Evolutionary conservation across 1,140 invertebrate species (phyloP).

Genomic region (Zaprionus ornatus): DNA sequence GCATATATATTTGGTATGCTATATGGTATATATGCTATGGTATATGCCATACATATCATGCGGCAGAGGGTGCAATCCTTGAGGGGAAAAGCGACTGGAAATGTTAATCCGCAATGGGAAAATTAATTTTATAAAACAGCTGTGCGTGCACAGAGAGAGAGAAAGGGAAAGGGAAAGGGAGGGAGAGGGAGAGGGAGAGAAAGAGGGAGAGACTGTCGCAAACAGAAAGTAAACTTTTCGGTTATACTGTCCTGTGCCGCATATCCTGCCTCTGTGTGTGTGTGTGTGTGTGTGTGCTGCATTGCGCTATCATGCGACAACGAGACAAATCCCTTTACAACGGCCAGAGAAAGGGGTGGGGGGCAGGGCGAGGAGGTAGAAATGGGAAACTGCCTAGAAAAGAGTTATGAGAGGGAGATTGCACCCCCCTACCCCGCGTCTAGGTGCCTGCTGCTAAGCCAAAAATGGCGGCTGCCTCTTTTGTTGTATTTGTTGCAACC

Average conservation of each 20-base stretch:
- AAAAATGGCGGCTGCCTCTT: constrained; percentile 42
- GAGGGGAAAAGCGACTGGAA: constrained; percentile 57
- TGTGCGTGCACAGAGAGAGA: constrained; percentile 52
- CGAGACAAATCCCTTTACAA: constrained; percentile 65
- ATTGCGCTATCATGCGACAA: constrained; percentile 57
- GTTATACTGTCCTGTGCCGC: constrained; percentile 16
- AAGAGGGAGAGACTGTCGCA: neutral
- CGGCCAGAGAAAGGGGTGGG: constrained; percentile 22
- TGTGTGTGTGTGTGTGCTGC: constrained; percentile 9
- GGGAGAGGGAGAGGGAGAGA: neutral
- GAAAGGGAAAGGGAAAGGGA: neutral
- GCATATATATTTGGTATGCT: neutral
- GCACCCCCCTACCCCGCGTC: neutral
- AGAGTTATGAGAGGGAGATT: constrained; percentile 49
- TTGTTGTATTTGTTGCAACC: constrained; percentile 28
- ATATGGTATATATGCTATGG: neutral
- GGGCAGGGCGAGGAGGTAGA: neutral
- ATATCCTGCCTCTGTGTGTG: neutral
- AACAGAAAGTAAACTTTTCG: constrained; percentile 30
- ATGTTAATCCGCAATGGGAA: constrained; percentile 83
- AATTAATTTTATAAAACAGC: constrained; percentile 83
- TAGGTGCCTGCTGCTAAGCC: constrained; percentile 27
- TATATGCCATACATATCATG: too few species aligned
- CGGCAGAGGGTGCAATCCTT: neutral
- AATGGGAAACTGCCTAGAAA: constrained; percentile 50